Conservation (phyloP, 2,888 invertebrate species). For the Oligia latruncula region DNA sequence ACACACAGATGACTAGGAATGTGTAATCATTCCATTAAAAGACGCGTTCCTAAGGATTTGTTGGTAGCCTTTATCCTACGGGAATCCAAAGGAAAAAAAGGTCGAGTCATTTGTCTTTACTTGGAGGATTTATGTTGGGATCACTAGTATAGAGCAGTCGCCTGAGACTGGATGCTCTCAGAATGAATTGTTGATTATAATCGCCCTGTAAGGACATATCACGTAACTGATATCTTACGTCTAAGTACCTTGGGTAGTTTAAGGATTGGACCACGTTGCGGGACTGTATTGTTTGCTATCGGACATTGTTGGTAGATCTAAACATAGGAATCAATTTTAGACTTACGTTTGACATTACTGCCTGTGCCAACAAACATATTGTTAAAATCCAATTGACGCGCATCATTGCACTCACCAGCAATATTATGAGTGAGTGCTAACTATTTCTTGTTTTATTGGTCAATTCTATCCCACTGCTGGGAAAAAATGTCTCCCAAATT, state of each 20-base stretch:
- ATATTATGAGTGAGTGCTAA: neutral
- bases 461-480: neutral
- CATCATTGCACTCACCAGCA: neutral
- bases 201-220: constrained; percentile 65
- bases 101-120: constrained; percentile 87
- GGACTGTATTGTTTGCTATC: neutral
- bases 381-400: neutral
- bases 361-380: neutral
- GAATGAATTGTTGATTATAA: constrained; percentile 78
- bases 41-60: constrained; percentile 80
- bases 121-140: constrained; percentile 85
- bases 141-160: constrained; percentile 77
- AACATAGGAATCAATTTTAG: neutral
- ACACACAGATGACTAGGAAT: constrained; percentile 71
- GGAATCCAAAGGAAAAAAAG: constrained; percentile 83
- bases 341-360: too few relatives aligned
- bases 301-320: neutral
- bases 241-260: constrained; percentile 19
- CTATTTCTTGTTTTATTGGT: neutral
- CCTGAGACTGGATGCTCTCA: constrained; percentile 69
- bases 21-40: constrained; percentile 85
- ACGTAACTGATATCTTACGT: constrained; percentile 54
- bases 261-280: neutral
- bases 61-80: constrained; percentile 80
- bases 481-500: neutral